phyloP scores from a whole-genome alignment of 2,113 vertebrate genomes.

The Symphodus melops region DNA sequence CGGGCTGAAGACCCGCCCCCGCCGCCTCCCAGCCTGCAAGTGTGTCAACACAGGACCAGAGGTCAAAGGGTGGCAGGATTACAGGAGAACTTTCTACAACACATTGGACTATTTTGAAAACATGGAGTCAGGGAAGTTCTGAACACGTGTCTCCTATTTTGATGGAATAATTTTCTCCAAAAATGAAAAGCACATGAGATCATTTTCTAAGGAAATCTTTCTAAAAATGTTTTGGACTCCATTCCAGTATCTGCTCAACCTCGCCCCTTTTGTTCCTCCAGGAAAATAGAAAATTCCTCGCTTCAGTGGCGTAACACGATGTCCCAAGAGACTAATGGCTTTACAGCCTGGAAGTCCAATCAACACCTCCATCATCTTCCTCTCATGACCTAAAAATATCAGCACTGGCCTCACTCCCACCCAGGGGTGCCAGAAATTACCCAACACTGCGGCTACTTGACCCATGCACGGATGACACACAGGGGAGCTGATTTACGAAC shows the following conservation, averaged over 20 bases:
- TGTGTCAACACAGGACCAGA: conserved; percentile 31
- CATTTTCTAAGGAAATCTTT: not conserved
- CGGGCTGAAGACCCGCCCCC: conserved; percentile 89
- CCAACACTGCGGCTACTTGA: conserved; percentile 28
- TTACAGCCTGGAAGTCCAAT: conserved; percentile 66
- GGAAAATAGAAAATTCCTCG: conserved; percentile 32
- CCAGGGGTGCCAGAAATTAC: conserved; percentile 38
- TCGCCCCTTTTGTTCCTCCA: conserved; percentile 2
- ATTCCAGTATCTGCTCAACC: not conserved
- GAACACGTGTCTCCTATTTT: not conserved
- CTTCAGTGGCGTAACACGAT: conserved; percentile 30
- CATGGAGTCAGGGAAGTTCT: not conserved
- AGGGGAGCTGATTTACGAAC: conserved; percentile 36
- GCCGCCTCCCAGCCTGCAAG: conserved; percentile 89
- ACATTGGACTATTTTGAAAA: conserved; percentile 4
- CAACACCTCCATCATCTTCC: conserved; percentile 67
- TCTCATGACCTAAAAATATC: conserved; percentile 66
- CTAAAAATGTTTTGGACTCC: not conserved
- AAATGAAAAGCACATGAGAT: not conserved
- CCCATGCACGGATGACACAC: conserved; percentile 32
- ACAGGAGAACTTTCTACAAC: conserved; percentile 15
- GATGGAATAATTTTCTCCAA: not conserved
- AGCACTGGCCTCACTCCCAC: conserved; percentile 32
- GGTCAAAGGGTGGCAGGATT: conserved; percentile 5
- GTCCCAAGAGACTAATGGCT: conserved; percentile 42